Base-by-base conservation (phyloP, 2,113 vertebrate genomes). In the Actinemys pallida region DNA sequence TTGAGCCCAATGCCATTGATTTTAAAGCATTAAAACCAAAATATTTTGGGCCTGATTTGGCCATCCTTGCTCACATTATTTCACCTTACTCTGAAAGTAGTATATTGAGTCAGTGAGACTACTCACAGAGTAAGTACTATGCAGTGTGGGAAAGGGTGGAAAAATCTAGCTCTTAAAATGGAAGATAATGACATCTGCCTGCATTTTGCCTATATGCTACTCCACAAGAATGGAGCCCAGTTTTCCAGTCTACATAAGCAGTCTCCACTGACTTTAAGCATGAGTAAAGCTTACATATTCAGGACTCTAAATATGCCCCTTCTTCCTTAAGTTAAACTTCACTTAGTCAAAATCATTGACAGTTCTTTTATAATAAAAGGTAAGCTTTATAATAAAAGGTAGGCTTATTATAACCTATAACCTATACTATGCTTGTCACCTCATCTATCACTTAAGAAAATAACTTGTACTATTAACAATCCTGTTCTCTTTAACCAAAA, bases 401-500 rank as follows among this genome's bases (percentile, higher is more conserved):
- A 65, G 31, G 6, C 31, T 14, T 62, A 31, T 17, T 35, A 31
- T 65, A 62, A 35, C 59, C 59, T 35, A 62, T 62, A 35, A 31
- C 2, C 13, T 65, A 31, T 35, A 16, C 14, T 62, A 62, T 35
- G 11, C 6, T 31, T 62, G 59, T 35, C 59, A 59, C 27, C 54
- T 16, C 79, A 89, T 8, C 87, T 80, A 87, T 47, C 69, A 13
- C 82, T 93, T 94, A 49, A 81, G 24, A 92, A 95, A 92, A 87
- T 79, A 92, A 59, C 11, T 53, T 0, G 0, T 45, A 1, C 85
- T 69, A 83, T 83, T 54, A 88, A 81, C 86, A 47, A 54, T 42
- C 90, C 47, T 35, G 52, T 4, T 3, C 27, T 84, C 24, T 52
- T 78, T 75, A 54, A 6, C 6, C 79, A 75, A 89, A 47, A 87